phyloP scores from a whole-genome alignment of 2,888 invertebrate genomes.

The Steinernema scapterisci region DNA sequence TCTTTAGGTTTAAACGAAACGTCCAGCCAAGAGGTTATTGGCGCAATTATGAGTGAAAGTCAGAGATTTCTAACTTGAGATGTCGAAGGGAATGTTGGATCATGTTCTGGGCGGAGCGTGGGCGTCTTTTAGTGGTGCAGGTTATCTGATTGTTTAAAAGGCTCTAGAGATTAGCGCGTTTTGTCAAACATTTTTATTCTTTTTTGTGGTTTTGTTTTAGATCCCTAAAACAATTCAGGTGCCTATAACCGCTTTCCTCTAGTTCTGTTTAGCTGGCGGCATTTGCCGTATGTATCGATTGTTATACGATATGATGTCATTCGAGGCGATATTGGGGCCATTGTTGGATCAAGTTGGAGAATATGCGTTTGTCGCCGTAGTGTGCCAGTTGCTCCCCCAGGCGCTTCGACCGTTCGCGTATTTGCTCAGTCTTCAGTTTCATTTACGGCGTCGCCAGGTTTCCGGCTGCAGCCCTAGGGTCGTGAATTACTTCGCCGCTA shows the following conservation, averaged over 20 bases:
- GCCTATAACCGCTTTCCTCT: conserved; percentile 3
- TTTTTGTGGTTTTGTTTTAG: neutral
- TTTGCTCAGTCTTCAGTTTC: conserved; percentile 29
- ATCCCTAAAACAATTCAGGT: conserved; percentile 15
- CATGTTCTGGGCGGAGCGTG: neutral
- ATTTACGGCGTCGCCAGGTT: neutral
- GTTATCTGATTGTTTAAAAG: neutral
- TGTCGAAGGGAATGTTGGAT: neutral
- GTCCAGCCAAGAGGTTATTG: neutral
- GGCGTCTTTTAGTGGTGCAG: neutral
- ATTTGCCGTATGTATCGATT: conserved; percentile 28
- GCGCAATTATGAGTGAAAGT: neutral
- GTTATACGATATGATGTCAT: conserved; percentile 33
- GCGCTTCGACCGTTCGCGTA: conserved; percentile 2
- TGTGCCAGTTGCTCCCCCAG: neutral
- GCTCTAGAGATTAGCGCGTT: neutral
- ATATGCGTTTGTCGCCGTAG: conserved; percentile 5
- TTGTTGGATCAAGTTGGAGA: conserved; percentile 27
- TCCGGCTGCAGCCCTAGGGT: neutral
- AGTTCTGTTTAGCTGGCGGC: conserved; percentile 14
- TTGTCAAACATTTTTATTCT: too few species aligned
- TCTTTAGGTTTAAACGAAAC: neutral
- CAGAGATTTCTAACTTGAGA: neutral
- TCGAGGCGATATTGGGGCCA: conserved; percentile 31
- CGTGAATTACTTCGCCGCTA: neutral